Evolutionary conservation across 2,797 vertebrate genomes (phyloP), one percentile per base, ranked within the genome.

Genomic region (Melanotaenia maccullochi): DNA sequence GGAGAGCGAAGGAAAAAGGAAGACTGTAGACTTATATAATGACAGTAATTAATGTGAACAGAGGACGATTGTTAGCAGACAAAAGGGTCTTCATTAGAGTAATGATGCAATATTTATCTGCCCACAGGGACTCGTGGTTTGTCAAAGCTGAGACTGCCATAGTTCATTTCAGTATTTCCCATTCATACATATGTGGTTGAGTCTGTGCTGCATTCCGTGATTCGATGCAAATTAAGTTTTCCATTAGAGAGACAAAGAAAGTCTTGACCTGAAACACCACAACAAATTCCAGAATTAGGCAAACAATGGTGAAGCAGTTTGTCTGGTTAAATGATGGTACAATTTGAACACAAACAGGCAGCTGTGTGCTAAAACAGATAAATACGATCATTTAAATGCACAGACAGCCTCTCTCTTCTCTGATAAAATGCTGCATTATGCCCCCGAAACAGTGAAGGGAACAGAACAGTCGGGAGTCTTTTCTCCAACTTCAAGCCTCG

Each of bases 401-500:
- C 72, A 83, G 60, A 73, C 84, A 65, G 75, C 60, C 58, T 24
- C 79, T 60, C 65, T 81, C 76, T 85, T 66, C 56, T 51, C 49
- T 28, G n/a, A 68, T 60, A 63, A 82, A 83, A 73, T 38, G 82
- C 73, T 54, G 74, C 78, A 85, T 86, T 87, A 69, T 85, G 68
- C 60, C 40, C 51, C 61, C 4, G 38, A 79, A 78, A 87, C 73
- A 73, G 75, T n/a, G 60, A 60, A 14, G 62, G 62, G 58, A 7
- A 32, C 58, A 5, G 60, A 78, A 66, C 74, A 80, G 76, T 59
- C 9, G 0, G 75, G 51, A 65, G 56, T 68, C 42, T 69, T 67
- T 73, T 73, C 65, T 75, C 44, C 35, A 42, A 68, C 52, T 68
- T 49, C 71, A n/a, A 24, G 83, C 28, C 57, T 79, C n/a, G 13